Evolutionary conservation across 2,888 invertebrate species (phyloP), one percentile per base, ranked within the genome.

Genomic region (Electrophaes corylata): DNA sequence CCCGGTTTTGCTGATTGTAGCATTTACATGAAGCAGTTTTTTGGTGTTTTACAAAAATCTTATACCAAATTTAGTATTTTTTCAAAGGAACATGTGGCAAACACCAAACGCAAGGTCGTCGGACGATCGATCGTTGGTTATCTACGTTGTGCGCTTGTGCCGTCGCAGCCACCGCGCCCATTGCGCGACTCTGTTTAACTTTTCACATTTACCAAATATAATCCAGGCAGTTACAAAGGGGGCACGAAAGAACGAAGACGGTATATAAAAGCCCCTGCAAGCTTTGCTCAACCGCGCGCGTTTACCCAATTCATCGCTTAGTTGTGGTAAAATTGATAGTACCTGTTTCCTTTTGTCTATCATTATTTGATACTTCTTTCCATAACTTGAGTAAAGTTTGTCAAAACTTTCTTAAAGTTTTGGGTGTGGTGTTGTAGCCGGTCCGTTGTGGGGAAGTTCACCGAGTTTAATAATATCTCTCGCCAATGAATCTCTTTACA

Each of bases 141-240:
- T 29, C 23, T 35, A 12, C 46, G 50, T 39, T 39, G 37, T 55
- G 59, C 59, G 59, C 59, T 29, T 60, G 59, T 55, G 54, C 59
- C 37, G 59, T 3, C 59, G 59, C 59, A 60, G 31, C 29, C 29
- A 37, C 41, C 59, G 16, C 50, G 26, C 49, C 53, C 58, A 31
- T 18, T 20, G 41, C 53, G 45, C 33, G 40, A 6, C 45, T 41
- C 40, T 12, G 4, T 57, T 48, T 58, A 40, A 41, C 43, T 43
- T 29, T 41, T 43, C 11, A 39, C 12, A 49, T 44, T 45, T 56
- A 31, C 49, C 49, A 45, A 49, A 50, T 49, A 31, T 20, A 41
- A 31, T 37, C 31, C 8, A 45, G 20, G 39, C 44, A 56, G 56
- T 49, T 40, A 29, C 39, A 49, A 39, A 56, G 39, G 16, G 12